Percentiles rank a stretch among this genome's conserved stretches.
phyloP scores from a whole-genome alignment of 35 echinoderm and acorn worm species.

The Holothuria glaberrima region DNA sequence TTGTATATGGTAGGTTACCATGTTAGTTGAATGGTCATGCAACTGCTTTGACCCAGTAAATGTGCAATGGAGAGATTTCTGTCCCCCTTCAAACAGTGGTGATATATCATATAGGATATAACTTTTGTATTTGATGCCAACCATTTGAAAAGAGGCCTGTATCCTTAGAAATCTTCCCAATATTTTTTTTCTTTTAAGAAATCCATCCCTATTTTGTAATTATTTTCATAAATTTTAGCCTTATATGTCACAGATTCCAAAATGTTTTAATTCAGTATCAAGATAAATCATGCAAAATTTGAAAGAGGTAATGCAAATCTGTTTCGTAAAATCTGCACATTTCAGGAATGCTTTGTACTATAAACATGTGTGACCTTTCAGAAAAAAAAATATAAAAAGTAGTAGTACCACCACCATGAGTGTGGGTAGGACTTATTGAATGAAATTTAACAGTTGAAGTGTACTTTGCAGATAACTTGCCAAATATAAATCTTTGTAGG shows the following conservation, averaged over 20 bases:
- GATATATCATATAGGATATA: conserved; percentile 50
- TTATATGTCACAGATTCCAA: conserved; percentile 30
- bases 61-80: conserved; percentile 35
- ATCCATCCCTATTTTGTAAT: conserved; percentile 54
- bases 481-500: conserved; percentile 29
- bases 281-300: conserved; percentile 55
- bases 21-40: neutral
- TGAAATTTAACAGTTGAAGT: conserved; percentile 22
- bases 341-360: conserved; percentile 40
- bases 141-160: conserved; percentile 25
- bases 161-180: conserved; percentile 33
- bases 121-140: conserved; percentile 44
- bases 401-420: too few species aligned
- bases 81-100: neutral
- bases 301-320: conserved; percentile 36
- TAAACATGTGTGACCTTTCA: conserved; percentile 1
- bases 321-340: conserved; percentile 40
- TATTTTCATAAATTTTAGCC: conserved; percentile 43
- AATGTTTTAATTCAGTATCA: conserved; percentile 12
- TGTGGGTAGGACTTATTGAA: too few species aligned
- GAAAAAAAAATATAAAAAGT: too few species aligned
- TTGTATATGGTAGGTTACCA: too few species aligned
- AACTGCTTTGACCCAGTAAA: conserved; percentile 47
- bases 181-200: conserved; percentile 15
- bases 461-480: conserved; percentile 62